A percentile compares a stretch with the other conserved stretches of the same genome.
Evolutionary conservation across 2,797 vertebrate genomes (phyloP).

Genomic region (Cirrhinus mrigala): DNA sequence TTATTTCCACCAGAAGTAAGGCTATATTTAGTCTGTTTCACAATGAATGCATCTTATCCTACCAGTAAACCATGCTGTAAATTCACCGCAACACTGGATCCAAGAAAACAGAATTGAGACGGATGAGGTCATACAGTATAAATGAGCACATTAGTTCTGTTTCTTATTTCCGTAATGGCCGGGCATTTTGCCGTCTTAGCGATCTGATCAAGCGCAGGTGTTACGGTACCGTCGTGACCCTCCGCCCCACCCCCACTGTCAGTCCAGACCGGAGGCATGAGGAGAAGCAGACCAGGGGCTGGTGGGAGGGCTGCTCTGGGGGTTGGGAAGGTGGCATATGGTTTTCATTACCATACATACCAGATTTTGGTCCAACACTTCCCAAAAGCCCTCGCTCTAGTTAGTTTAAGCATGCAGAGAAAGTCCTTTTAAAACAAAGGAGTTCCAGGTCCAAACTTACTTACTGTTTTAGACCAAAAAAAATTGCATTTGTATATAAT

Average conservation of each 20-base stretch:
- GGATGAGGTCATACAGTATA: slow-evolving; percentile 30
- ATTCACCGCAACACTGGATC: neutral
- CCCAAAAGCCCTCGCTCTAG: slow-evolving; percentile 49
- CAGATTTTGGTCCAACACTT: slow-evolving; percentile 61
- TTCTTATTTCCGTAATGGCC: slow-evolving; percentile 22
- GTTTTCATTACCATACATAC: slow-evolving; percentile 69
- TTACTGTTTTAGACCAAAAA: neutral
- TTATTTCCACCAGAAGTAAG: neutral
- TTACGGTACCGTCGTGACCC: slow-evolving; percentile 34
- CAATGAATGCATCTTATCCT: slow-evolving; percentile 35
- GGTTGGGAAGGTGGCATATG: slow-evolving; percentile 59
- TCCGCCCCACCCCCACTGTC: slow-evolving; percentile 39
- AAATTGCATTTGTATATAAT: neutral
- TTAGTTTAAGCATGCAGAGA: slow-evolving; percentile 44
- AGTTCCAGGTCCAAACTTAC: neutral
- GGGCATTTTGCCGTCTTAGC: neutral
- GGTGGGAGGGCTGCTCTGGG: slow-evolving; percentile 44
- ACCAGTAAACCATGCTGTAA: slow-evolving; percentile 19
- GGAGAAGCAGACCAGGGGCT: slow-evolving; percentile 47
- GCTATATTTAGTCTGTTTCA: slow-evolving; percentile 49
- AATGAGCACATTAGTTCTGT: slow-evolving; percentile 30
- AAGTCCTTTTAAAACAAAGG: slow-evolving; percentile 35
- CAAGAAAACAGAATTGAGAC: neutral
- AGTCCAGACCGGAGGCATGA: slow-evolving; percentile 37
- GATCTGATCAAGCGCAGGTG: slow-evolving; percentile 52